Percentiles rank a stretch among this genome's conserved stretches.
phyloP scores from a whole-genome alignment of 2,113 vertebrate genomes.

The Cyanoramphus novaezelandiae region DNA sequence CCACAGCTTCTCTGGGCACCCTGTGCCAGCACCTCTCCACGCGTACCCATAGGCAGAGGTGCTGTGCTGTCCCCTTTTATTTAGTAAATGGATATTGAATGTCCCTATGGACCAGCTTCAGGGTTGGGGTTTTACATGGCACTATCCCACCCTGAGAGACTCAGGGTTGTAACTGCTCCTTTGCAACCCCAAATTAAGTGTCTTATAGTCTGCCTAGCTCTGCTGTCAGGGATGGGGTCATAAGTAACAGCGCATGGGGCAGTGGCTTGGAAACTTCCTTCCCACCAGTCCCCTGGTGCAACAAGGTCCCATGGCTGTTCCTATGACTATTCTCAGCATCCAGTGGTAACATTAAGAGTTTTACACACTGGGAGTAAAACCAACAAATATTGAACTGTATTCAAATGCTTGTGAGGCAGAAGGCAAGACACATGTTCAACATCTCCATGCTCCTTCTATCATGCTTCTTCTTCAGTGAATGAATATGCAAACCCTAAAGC shows the following conservation, averaged over 20 bases:
- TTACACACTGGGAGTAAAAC: not conserved
- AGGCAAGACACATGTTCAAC: not conserved
- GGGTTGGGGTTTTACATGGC: not conserved
- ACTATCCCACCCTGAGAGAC: not conserved
- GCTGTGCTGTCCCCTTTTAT: not conserved
- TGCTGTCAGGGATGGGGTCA: not conserved
- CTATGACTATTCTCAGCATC: not conserved
- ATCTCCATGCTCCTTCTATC: not conserved
- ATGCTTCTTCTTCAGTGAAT: accelerated
- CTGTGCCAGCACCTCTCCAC: not conserved
- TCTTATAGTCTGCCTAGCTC: not conserved
- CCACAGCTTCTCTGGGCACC: not conserved
- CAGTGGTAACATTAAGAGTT: not conserved
- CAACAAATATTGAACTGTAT: not conserved
- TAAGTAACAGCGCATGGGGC: not conserved
- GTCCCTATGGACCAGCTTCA: not conserved
- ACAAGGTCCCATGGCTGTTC: accelerated
- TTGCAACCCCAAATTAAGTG: accelerated
- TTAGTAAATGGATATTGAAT: not conserved
- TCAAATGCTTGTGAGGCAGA: not conserved
- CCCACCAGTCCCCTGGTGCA: not conserved
- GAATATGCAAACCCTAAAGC: not conserved
- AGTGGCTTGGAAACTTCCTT: not conserved
- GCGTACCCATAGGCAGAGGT: not conserved
- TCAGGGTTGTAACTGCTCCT: accelerated